Evolutionary conservation across 2,797 vertebrate genomes (phyloP), one percentile per base, ranked within the genome.

Genomic region (Ctenochaetus hawaiiensis): DNA sequence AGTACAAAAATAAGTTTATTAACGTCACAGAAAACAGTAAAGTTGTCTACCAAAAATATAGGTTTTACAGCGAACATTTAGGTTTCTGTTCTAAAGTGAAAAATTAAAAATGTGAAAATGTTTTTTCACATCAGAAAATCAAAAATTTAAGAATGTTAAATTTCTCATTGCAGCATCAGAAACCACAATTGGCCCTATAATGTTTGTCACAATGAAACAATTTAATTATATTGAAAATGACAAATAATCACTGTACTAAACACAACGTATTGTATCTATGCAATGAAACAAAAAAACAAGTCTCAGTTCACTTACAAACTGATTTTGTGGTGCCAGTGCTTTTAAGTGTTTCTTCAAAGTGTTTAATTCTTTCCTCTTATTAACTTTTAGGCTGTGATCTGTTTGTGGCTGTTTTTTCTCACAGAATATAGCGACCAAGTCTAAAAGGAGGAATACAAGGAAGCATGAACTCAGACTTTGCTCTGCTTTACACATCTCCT

Each of bases 361-460:
- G 11, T 54, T 23, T 72, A 7, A 1, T 7, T 51, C 18, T 30
- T 30, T 30, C 26, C 26, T 30, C 26, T 30, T 30, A 69, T 74
- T 71, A 74, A 48, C 18, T 70, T 48, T 52, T 62, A 53, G 71
- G n/a, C 62, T 56, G 47, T 61, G 69, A 60, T 22, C 23, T 65
- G 66, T 43, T 57, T 54, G 20, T 58, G 1, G 1, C 45, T 57
- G 26, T 64, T 37, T 10, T 11, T 61, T 68, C 11, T 52, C 23
- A 43, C 18, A 47, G 39, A 64, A 65, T 61, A 77, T 61, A 58
- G n/a, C 58, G 70, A 37, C 49, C 8, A 17, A 23, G 8, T 65
- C 61, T 34, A 73, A 64, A 73, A 47, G 13, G 41, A 6, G 41
- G 13, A 45, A 47, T 18, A 49, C 5, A 13, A 41, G 37, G 26